Conservation (phyloP, 2,113 vertebrate genomes). For the Argyrosomus japonicus region DNA sequence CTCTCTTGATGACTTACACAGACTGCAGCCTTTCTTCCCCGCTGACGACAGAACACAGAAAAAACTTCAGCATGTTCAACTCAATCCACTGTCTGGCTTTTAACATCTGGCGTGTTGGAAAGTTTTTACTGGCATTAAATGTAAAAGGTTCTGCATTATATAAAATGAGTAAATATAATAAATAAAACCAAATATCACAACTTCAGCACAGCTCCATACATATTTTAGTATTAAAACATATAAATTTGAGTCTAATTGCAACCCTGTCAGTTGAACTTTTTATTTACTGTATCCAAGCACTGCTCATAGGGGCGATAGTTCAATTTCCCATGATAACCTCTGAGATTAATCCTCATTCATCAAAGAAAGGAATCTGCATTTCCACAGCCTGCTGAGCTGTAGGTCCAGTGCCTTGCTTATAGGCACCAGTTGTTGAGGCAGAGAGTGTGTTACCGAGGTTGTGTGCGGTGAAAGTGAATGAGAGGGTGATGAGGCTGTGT, state of each 20-base stretch:
- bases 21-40: slow-evolving; percentile 38
- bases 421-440: slow-evolving; percentile 33
- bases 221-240: not conserved
- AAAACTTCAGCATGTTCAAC: slow-evolving; percentile 39
- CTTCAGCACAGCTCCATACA: not conserved
- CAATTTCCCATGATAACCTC: not conserved
- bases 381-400: slow-evolving; percentile 11
- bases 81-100: slow-evolving; percentile 26
- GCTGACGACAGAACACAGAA: slow-evolving; percentile 40
- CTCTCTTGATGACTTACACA: slow-evolving; percentile 54
- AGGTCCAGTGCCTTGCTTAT: slow-evolving; percentile 56
- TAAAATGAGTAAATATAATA: slow-evolving; percentile 14
- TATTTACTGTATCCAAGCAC: not conserved
- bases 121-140: slow-evolving; percentile 21
- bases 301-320: not conserved
- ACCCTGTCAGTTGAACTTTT: slow-evolving; percentile 3
- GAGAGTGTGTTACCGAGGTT: slow-evolving; percentile 19
- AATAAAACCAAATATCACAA: not conserved
- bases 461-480: slow-evolving; percentile 54
- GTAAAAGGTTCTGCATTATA: not conserved
- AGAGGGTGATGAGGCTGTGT: slow-evolving; percentile 50
- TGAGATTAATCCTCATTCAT: slow-evolving; percentile 30
- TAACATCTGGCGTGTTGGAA: slow-evolving; percentile 37
- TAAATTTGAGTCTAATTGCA: not conserved
- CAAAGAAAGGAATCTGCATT: not conserved